Percentiles rank a stretch among this genome's conserved stretches.
Evolutionary conservation across 2,113 vertebrate genomes (phyloP).

Genomic region (Callospermophilus lateralis): DNA sequence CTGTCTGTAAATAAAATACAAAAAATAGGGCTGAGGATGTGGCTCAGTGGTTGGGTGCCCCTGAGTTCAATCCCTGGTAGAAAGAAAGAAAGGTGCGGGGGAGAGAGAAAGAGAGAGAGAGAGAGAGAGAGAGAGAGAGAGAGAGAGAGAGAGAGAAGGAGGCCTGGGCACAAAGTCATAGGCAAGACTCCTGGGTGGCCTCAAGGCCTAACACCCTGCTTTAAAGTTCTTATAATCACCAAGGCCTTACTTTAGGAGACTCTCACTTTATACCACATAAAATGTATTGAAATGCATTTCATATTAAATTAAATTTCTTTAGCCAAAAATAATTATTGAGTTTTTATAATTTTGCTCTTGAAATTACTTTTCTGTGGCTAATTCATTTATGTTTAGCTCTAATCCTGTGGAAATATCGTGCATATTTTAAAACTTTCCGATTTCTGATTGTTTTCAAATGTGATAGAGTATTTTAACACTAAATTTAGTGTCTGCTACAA

Average conservation of each 20-base stretch:
- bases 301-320: constrained; percentile 23
- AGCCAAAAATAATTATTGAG: neutral
- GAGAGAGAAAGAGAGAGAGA: too few relatives aligned
- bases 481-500: neutral
- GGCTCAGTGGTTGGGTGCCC: too few relatives aligned
- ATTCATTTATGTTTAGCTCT: constrained; percentile 24
- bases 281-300: neutral
- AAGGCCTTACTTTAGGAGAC: neutral
- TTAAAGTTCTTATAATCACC: neutral
- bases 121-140: too few relatives aligned
- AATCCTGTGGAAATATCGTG: neutral
- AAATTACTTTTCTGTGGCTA: constrained; percentile 13
- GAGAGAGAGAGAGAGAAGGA: too few relatives aligned
- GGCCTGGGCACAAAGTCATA: too few relatives aligned
- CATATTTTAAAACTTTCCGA: neutral
- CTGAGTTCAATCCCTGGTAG: too few relatives aligned
- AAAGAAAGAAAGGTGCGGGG: too few relatives aligned
- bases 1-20: too few relatives aligned
- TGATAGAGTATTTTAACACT: neutral
- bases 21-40: too few relatives aligned
- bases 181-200: too few relatives aligned
- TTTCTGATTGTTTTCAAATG: constrained; percentile 27
- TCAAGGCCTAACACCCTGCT: neutral
- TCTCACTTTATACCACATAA: neutral
- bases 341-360: constrained; percentile 8